phyloP scores from a whole-genome alignment of 2,888 invertebrate genomes.

The Drepanosiphum platanoidis region DNA sequence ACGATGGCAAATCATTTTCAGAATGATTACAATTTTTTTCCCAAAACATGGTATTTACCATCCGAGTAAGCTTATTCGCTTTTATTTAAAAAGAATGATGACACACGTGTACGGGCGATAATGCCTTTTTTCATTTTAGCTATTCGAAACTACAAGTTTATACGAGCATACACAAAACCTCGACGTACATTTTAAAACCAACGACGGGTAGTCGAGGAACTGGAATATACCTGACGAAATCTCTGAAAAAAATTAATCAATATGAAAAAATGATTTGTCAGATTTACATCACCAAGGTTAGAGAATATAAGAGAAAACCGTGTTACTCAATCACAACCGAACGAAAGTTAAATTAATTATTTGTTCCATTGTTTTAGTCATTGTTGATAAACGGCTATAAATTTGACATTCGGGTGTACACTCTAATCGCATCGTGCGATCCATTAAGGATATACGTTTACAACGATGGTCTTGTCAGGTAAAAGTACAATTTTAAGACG shows the following conservation, averaged over 20 bases:
- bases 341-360: too few relatives aligned
- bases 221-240: slow-evolving; percentile 87
- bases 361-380: slow-evolving; percentile 70
- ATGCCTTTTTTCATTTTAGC: slow-evolving; percentile 10
- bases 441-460: slow-evolving; percentile 89
- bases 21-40: slow-evolving; percentile 90
- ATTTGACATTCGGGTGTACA: slow-evolving; percentile 90
- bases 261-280: slow-evolving; percentile 89
- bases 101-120: too few relatives aligned
- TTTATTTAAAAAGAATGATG: too few relatives aligned
- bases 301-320: not conserved
- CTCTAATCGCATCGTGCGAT: slow-evolving; percentile 87
- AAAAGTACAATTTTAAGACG: slow-evolving; percentile 60
- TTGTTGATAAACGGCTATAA: slow-evolving; percentile 91
- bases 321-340: not conserved
- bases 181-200: slow-evolving; percentile 91
- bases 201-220: slow-evolving; percentile 91
- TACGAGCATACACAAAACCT: slow-evolving; percentile 69
- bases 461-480: slow-evolving; percentile 89
- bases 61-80: slow-evolving; percentile 21
- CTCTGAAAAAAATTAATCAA: slow-evolving; percentile 81
- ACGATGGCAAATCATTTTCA: slow-evolving; percentile 89
- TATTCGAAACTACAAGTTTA: slow-evolving; percentile 13
- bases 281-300: slow-evolving; percentile 73
- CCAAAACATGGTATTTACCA: slow-evolving; percentile 93